Percentiles rank a stretch among this genome's conserved stretches.
phyloP scores from a whole-genome alignment of 2,888 invertebrate genomes.

The Lissonota sp. region DNA sequence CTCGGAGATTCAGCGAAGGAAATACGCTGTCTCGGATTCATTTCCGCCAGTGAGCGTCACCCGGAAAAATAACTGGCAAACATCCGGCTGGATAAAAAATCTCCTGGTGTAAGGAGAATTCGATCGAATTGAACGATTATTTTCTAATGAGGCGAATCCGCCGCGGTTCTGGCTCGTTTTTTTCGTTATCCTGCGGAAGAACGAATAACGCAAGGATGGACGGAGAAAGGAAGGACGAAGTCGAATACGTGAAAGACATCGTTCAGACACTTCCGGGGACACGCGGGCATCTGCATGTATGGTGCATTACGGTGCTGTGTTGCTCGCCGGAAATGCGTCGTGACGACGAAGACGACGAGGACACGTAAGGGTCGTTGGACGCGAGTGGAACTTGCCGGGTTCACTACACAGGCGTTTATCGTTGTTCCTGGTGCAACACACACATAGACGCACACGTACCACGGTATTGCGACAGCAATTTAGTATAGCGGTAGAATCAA shows the following conservation, averaged over 20 bases:
- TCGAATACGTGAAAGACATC: conserved; percentile 28
- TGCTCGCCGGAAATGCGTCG: conserved; percentile 50
- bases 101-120: conserved; percentile 5
- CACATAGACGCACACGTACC: not conserved
- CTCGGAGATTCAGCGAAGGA: too few relatives aligned
- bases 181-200: conserved; percentile 15
- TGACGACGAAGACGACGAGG: conserved; percentile 33
- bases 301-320: conserved; percentile 12
- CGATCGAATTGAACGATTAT: conserved; percentile 37
- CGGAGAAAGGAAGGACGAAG: not conserved
- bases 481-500: conserved; percentile 62
- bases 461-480: conserved; percentile 13
- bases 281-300: not conserved
- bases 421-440: conserved; percentile 26
- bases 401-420: conserved; percentile 25
- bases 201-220: not conserved
- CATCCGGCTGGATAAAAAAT: conserved; percentile 20
- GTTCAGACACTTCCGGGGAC: conserved; percentile 30
- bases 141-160: conserved; percentile 39
- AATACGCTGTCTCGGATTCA: too few relatives aligned
- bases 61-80: not conserved
- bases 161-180: conserved; percentile 25
- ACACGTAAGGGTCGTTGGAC: conserved; percentile 43
- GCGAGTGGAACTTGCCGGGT: conserved; percentile 18
- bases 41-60: not conserved